phyloP scores from a whole-genome alignment of 2,113 vertebrate genomes.

The Lutjanus erythropterus region DNA sequence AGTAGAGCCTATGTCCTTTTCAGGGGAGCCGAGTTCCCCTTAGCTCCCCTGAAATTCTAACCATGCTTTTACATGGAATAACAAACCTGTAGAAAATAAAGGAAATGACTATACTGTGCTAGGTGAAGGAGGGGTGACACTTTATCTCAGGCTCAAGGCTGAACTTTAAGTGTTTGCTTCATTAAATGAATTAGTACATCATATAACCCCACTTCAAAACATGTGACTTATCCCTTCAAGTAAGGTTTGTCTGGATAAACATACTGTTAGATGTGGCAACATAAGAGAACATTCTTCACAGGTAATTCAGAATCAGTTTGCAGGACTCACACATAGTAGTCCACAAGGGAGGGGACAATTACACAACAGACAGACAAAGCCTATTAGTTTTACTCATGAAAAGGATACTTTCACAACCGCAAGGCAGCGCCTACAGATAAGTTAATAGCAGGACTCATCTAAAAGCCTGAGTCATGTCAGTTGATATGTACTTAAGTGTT shows the following conservation, averaged over 20 bases:
- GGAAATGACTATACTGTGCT: no score
- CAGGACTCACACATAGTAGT: neutral
- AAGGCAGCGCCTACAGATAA: neutral
- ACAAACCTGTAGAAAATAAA: no score
- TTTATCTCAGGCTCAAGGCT: no score
- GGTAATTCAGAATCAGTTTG: neutral
- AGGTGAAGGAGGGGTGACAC: no score
- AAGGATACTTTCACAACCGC: neutral
- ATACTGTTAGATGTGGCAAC: neutral
- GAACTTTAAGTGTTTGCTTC: no score
- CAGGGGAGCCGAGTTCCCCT: no score
- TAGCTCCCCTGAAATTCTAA: no score
- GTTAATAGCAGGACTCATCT: neutral
- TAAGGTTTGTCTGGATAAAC: neutral
- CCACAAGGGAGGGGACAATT: neutral
- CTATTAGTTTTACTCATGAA: neutral
- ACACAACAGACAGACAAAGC: neutral
- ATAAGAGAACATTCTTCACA: neutral
- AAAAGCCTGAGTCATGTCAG: neutral
- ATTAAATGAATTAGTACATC: no score
- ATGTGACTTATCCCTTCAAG: neutral
- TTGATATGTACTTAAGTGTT: neutral
- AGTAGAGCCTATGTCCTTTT: no score
- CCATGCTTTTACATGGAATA: no score
- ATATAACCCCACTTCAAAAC: no score